Conservation (phyloP, 1,140 invertebrate genomes). For the Lordiphosa clarofinis region DNA sequence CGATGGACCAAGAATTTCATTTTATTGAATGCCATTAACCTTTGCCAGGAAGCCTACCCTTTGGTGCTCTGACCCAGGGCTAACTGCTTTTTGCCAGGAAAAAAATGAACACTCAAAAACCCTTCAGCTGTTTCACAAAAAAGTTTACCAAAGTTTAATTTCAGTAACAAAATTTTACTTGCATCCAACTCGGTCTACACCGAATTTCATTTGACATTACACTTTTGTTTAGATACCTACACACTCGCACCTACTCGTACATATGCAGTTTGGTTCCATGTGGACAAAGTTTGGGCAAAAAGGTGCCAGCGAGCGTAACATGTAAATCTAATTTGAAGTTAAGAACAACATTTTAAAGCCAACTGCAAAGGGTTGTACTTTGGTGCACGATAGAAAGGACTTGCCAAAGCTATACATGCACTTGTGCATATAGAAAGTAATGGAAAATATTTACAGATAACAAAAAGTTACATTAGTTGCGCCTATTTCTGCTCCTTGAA, state of each 20-base stretch:
- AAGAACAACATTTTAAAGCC: slow-evolving; percentile 47
- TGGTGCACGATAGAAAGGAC: too few species aligned
- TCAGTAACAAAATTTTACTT: slow-evolving; percentile 46
- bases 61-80: slow-evolving; percentile 1
- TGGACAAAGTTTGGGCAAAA: slow-evolving; percentile 52
- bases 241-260: background rate
- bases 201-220: slow-evolving; percentile 57
- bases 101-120: too few species aligned
- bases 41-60: too few species aligned
- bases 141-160: slow-evolving; percentile 55
- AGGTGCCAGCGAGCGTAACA: slow-evolving; percentile 51
- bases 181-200: slow-evolving; percentile 22
- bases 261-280: slow-evolving; percentile 12
- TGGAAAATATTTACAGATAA: too few species aligned
- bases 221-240: slow-evolving; percentile 42
- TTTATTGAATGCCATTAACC: slow-evolving; percentile 53
- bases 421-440: too few species aligned
- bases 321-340: slow-evolving; percentile 68
- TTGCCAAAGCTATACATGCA: too few species aligned
- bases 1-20: slow-evolving; percentile 31
- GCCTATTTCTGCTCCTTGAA: too few species aligned
- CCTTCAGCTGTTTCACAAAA: background rate
- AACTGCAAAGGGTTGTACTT: slow-evolving; percentile 9
- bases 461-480: too few species aligned
- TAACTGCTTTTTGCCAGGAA: background rate